phyloP scores from a whole-genome alignment of 2,888 invertebrate genomes.

The Artemia sp. region DNA sequence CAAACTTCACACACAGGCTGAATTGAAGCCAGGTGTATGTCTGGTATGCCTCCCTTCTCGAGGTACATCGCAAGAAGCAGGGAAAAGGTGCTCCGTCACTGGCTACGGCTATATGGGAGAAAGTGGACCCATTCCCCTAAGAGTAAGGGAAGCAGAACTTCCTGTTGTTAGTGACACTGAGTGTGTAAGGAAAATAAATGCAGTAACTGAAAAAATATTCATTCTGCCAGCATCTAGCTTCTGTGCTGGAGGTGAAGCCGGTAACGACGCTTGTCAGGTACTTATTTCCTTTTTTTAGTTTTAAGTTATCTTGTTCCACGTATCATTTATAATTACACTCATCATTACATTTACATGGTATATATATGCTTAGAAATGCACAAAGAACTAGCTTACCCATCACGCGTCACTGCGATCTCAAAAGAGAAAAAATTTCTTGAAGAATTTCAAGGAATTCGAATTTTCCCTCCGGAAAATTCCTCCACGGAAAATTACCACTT shows the following conservation, averaged over 20 bases:
- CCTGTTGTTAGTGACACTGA: slow-evolving; percentile 83
- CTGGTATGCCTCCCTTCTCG: slow-evolving; percentile 73
- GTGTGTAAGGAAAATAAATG: slow-evolving; percentile 78
- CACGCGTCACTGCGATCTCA: too few relatives aligned
- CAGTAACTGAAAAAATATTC: slow-evolving; percentile 85
- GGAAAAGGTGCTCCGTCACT: slow-evolving; percentile 77
- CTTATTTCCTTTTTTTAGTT: slow-evolving; percentile 21
- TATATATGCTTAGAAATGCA: too few relatives aligned
- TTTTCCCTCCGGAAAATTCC: too few relatives aligned
- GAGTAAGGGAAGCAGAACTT: slow-evolving; percentile 74
- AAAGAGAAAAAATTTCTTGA: too few relatives aligned
- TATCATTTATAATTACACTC: too few relatives aligned
- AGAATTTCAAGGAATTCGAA: too few relatives aligned
- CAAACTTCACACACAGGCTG: slow-evolving; percentile 71
- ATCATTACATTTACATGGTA: too few relatives aligned
- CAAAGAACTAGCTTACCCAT: too few relatives aligned
- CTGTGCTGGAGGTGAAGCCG: slow-evolving; percentile 81
- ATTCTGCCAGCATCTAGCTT: slow-evolving; percentile 81
- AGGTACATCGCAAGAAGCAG: slow-evolving; percentile 63
- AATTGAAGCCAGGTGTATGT: slow-evolving; percentile 66
- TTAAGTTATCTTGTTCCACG: too few relatives aligned
- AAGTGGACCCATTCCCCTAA: slow-evolving; percentile 74
- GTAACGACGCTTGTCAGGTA: slow-evolving; percentile 82
- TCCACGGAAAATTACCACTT: too few relatives aligned
- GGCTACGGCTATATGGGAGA: slow-evolving; percentile 92